Evolutionary conservation across 2,888 invertebrate genomes (phyloP).

Genomic region (Drosophila testacea): DNA sequence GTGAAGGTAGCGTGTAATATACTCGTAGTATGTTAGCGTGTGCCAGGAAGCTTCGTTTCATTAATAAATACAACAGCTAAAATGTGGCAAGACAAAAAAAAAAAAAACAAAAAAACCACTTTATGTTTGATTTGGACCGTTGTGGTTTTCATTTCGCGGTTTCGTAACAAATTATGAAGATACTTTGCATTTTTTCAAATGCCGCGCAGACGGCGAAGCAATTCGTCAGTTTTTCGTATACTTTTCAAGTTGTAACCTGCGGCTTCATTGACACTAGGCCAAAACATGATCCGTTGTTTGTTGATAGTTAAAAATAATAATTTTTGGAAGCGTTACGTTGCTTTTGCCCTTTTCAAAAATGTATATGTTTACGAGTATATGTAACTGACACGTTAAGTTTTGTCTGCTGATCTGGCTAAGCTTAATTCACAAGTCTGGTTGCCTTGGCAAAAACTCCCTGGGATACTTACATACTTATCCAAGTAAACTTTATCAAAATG

Average conservation of each 20-base stretch:
- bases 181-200: constrained; percentile 35
- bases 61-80: constrained; percentile 56
- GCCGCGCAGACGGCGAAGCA: constrained; percentile 9
- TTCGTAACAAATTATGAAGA: constrained; percentile 63
- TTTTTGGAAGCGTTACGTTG: constrained; percentile 3
- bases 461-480: background rate
- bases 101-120: constrained; percentile 34
- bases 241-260: constrained; percentile 11
- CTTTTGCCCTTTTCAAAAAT: constrained; percentile 7
- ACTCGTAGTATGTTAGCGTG: constrained; percentile 25
- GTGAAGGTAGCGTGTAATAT: constrained; percentile 59
- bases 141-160: constrained; percentile 49
- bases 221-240: constrained; percentile 15
- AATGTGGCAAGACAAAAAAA: constrained; percentile 28
- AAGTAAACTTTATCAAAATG: too few species aligned
- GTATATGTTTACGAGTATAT: background rate
- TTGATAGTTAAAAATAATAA: constrained; percentile 19
- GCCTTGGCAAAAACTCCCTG: background rate
- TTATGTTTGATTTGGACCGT: constrained; percentile 45
- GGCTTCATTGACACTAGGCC: constrained; percentile 46
- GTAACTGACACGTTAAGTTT: constrained; percentile 26
- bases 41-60: constrained; percentile 62
- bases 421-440: background rate
- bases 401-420: background rate
- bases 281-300: constrained; percentile 22